These are phyloP conservation scores for Drosophila merina DNA, from an alignment of 2,888 invertebrate genomes.

Conservation along the genomic window DNA sequence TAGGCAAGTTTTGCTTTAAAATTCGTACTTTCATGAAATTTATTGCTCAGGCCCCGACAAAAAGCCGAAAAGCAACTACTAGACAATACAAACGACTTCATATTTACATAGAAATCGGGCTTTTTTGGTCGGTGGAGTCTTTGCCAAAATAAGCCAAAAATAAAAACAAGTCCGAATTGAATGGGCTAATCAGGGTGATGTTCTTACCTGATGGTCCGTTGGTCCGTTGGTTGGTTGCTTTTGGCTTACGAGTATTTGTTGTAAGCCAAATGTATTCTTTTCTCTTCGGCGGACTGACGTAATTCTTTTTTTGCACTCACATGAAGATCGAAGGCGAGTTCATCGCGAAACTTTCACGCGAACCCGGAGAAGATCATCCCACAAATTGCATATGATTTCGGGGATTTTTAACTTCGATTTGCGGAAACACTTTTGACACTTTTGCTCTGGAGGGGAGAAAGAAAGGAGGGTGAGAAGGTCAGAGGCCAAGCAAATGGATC, in stretches of 20 bases:
- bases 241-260: conserved; percentile 44
- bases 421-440: conserved; percentile 9
- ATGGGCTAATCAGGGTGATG: conserved; percentile 41
- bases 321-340: conserved; percentile 6
- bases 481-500: conserved; percentile 1
- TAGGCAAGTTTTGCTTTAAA: conserved; percentile 49
- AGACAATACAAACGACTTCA: conserved; percentile 46
- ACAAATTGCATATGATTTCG: conserved; percentile 12
- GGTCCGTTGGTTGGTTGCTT: conserved; percentile 74
- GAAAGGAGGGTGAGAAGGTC: neutral
- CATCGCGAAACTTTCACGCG: conserved; percentile 28
- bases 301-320: conserved; percentile 40
- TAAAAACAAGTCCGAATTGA: conserved; percentile 23
- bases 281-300: conserved; percentile 52
- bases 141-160: neutral
- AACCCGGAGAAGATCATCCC: conserved; percentile 24
- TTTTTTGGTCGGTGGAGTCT: conserved; percentile 3
- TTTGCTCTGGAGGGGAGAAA: neutral
- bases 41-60: conserved; percentile 49
- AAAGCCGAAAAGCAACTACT: conserved; percentile 47
- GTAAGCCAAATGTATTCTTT: conserved; percentile 33
- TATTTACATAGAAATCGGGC: conserved; percentile 59
- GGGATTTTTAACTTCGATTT: neutral
- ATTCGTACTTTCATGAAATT: conserved; percentile 68
- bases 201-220: conserved; percentile 72